Conservation (phyloP, 2,888 invertebrate genomes). For the Lysandra coridon region DNA sequence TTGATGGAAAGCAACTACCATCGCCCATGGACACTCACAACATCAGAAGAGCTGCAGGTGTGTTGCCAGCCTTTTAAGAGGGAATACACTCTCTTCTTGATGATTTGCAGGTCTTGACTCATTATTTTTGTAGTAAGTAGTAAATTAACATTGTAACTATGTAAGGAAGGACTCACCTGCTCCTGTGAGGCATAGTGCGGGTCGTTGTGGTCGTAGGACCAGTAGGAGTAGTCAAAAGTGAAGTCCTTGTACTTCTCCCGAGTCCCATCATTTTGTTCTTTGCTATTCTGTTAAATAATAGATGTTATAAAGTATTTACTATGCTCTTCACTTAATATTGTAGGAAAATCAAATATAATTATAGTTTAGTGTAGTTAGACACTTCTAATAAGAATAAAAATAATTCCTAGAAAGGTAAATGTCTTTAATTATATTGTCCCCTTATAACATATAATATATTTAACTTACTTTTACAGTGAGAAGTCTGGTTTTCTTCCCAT, state of each 20-base stretch:
- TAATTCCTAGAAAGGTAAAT: neutral
- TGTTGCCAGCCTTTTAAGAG: too few species aligned
- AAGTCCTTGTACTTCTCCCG: conserved; percentile 90
- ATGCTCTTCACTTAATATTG: too few species aligned
- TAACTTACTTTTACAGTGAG: conserved; percentile 85
- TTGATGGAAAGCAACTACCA: too few species aligned
- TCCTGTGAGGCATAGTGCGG: conserved; percentile 89
- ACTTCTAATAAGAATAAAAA: neutral
- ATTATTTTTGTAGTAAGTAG: neutral
- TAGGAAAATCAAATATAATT: neutral
- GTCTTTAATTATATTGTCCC: neutral
- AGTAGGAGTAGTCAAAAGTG: conserved; percentile 94
- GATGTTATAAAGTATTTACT: neutral
- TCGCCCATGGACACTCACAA: too few species aligned
- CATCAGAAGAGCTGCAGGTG: too few species aligned
- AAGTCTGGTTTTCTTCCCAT: conserved; percentile 89
- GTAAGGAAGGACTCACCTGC: conserved; percentile 73
- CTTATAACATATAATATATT: neutral
- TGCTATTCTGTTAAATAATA: conserved; percentile 68
- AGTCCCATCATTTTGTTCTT: conserved; percentile 76
- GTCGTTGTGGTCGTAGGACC: conserved; percentile 88
- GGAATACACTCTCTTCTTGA: too few species aligned
- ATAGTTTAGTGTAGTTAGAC: neutral
- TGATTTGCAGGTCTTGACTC: neutral
- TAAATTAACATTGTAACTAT: neutral